Conservation (phyloP, 2,888 invertebrate species). For the Apeira syringaria region DNA sequence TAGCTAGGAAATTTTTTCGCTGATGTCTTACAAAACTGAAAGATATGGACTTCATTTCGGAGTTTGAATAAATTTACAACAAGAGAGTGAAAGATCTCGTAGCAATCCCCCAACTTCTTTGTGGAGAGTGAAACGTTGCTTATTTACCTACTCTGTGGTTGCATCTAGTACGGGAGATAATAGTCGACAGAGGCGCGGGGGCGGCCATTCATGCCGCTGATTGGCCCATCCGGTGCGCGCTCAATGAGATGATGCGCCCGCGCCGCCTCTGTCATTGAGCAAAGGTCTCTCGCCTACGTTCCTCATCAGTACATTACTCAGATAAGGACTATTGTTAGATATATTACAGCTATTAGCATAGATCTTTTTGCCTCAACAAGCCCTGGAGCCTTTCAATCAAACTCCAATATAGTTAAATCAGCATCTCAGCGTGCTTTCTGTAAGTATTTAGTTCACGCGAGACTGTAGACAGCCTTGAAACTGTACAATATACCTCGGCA, state of each 20-base stretch:
- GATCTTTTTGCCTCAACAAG: not conserved
- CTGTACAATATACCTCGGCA: not conserved
- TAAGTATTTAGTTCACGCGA: conserved; percentile 1
- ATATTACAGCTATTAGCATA: conserved; percentile 13
- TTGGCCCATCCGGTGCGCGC: conserved; percentile 82
- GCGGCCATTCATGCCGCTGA: conserved; percentile 83
- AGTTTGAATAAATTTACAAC: no score
- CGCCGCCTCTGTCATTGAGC: conserved; percentile 78
- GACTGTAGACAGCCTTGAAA: not conserved
- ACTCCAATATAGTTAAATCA: not conserved
- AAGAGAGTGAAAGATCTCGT: no score
- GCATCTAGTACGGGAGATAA: conserved; percentile 75
- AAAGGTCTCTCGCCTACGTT: conserved; percentile 80
- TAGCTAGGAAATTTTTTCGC: no score
- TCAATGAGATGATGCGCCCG: conserved; percentile 82
- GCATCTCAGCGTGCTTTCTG: not conserved
- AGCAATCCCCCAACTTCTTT: no score
- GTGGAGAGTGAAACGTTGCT: conserved; percentile 6
- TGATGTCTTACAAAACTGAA: no score
- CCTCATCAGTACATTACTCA: conserved; percentile 50
- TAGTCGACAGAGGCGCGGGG: conserved; percentile 71
- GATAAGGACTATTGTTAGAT: conserved; percentile 19
- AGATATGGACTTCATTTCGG: no score
- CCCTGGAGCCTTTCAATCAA: not conserved
- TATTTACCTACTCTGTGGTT: conserved; percentile 9